A percentile compares a stretch with the other conserved stretches of the same genome.
Evolutionary conservation across 2,113 vertebrate genomes (phyloP).

Genomic region (Leptodactylus fuscus): DNA sequence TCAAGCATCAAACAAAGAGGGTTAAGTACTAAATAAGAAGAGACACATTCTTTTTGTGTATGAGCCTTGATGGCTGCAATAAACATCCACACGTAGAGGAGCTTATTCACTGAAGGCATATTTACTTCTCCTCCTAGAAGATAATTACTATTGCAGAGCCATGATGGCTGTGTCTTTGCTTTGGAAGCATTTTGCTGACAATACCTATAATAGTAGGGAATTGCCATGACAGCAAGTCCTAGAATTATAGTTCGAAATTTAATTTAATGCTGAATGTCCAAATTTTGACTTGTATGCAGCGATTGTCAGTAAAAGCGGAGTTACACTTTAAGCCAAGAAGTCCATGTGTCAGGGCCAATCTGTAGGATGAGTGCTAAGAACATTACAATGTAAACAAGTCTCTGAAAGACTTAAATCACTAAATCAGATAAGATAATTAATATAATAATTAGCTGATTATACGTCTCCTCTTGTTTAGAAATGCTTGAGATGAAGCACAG

Average conservation of each 20-base stretch:
- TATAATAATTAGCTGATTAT: no score
- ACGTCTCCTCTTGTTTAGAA: background rate
- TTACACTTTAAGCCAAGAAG: no score
- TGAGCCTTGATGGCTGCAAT: background rate
- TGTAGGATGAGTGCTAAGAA: no score
- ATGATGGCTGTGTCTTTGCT: background rate
- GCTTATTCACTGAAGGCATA: background rate
- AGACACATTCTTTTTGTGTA: slow-evolving; percentile 12
- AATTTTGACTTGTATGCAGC: no score
- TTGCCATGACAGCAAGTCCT: no score
- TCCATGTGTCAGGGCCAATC: no score
- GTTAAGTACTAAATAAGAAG: slow-evolving; percentile 7
- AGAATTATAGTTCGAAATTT: no score
- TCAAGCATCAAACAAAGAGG: slow-evolving; percentile 6
- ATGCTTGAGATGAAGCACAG: background rate
- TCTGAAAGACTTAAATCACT: no score
- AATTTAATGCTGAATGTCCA: no score
- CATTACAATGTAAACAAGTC: no score
- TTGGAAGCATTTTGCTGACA: background rate
- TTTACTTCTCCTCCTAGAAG: background rate
- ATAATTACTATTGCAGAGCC: background rate
- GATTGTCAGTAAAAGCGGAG: no score
- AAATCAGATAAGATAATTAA: no score
- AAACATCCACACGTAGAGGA: background rate
- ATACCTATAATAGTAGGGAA: background rate